Evolutionary conservation across 2,888 invertebrate genomes (phyloP).

Genomic region (Loripinus fragilis): DNA sequence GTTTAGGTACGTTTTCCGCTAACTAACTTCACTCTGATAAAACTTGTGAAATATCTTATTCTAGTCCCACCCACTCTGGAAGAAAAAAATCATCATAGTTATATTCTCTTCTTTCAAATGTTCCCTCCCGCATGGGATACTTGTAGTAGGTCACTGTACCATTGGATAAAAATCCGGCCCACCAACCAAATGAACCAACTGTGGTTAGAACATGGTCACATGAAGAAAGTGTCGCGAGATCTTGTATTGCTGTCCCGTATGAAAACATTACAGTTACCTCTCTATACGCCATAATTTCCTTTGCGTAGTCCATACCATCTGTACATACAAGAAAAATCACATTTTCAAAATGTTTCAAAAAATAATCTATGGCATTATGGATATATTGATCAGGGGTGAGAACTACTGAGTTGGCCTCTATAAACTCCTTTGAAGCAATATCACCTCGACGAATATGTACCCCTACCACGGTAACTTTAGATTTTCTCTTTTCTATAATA

Average conservation of each 20-base stretch:
- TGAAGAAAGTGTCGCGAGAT: constrained; percentile 39
- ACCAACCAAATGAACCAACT: constrained; percentile 52
- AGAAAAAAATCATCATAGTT: constrained; percentile 51
- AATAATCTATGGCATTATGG: constrained; percentile 28
- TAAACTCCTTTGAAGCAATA: constrained; percentile 14
- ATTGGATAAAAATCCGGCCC: constrained; percentile 52
- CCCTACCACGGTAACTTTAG: constrained; percentile 26
- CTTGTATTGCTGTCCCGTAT: constrained; percentile 33
- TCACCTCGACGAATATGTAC: constrained; percentile 44
- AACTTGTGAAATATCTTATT: constrained; percentile 19
- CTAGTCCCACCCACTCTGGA: constrained; percentile 47
- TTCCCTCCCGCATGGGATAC: constrained; percentile 39
- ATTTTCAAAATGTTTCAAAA: constrained; percentile 28
- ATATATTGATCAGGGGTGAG: constrained; percentile 36
- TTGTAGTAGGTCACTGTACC: constrained; percentile 52
- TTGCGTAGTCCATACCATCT: constrained; percentile 41
- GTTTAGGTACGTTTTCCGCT: too few relatives aligned
- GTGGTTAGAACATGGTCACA: constrained; percentile 57
- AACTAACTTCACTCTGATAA: too few relatives aligned
- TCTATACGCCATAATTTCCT: constrained; percentile 28
- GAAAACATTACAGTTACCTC: constrained; percentile 18
- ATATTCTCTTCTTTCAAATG: constrained; percentile 30
- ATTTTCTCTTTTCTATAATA: not conserved
- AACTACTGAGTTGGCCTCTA: not conserved
- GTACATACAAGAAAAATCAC: constrained; percentile 54